Evolutionary conservation across 2,797 vertebrate genomes (phyloP), one percentile per base, ranked within the genome.

Genomic region (Liparis tanakae): DNA sequence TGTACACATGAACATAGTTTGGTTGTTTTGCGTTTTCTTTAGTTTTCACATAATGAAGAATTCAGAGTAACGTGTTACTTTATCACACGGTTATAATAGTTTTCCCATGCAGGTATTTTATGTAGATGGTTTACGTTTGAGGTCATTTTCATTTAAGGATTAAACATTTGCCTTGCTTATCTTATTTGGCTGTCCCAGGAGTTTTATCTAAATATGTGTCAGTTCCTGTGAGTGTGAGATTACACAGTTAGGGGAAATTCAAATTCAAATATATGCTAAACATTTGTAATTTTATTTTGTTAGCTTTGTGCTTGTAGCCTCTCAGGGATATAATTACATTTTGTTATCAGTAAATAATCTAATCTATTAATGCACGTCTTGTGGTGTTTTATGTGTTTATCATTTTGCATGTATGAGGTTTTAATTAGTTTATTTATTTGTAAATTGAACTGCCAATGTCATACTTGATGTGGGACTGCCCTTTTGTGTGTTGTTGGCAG

Each of bases 201-300:
- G 18, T 68, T 75, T 85, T 59, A 70, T 72, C 43, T 77, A 62
- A 75, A 64, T 79, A 33, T 74, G 83, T 79, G 59, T 79, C 61
- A 67, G 50, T 72, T 60, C 60, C 55, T 77, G 54, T 62, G 58
- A 78, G 41, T 76, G 73, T 51, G 54, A 85, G 69, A 87, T 79
- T 75, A 81, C 55, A 77, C 69, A 74, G 62, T 74, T 81, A 57
- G 57, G 34, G 39, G 18, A 73, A 79, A 83, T 87, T 71, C 13
- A 64, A 73, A 88, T 85, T 48, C 64, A 30, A 30, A 30, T 30
- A 4, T 30, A 83, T 87, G 82, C 62, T 53, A 72, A 85, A 81
- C 37, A 76, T 76, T 60, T 30, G 25, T 30, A 30, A 30, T 30
- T 30, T 30, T 30, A 30, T 30, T 30, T 30, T 30, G 25, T 30